Conservation (phyloP, 2,888 invertebrate species). For the Pollenia angustigena region DNA sequence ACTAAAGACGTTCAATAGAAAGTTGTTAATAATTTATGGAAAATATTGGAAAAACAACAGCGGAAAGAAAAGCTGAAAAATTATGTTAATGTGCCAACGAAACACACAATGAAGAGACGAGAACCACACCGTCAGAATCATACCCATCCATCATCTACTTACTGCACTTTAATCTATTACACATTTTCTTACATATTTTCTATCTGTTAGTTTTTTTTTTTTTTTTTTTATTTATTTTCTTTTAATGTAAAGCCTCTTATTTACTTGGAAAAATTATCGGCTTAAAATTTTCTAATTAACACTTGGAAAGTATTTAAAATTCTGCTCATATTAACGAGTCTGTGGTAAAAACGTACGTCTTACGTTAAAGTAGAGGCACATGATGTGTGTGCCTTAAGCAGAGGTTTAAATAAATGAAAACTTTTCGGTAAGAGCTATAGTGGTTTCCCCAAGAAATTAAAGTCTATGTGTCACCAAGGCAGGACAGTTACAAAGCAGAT, state of each 20-base stretch:
- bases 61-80: constrained; percentile 31
- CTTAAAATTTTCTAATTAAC: constrained; percentile 65
- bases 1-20: constrained; percentile 48
- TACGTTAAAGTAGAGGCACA: no score
- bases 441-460: no score
- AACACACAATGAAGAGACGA: background rate
- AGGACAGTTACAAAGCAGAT: no score
- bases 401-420: no score
- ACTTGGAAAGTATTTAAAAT: constrained; percentile 30
- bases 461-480: no score
- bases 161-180: constrained; percentile 1
- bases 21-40: constrained; percentile 51
- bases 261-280: constrained; percentile 46
- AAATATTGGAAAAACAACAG: constrained; percentile 11
- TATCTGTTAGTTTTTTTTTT: background rate
- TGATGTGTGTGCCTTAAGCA: no score
- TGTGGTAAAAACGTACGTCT: background rate
- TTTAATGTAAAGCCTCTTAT: constrained; percentile 47
- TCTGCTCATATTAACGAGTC: background rate
- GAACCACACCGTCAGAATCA: constrained; percentile 12
- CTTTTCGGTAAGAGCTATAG: no score
- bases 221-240: background rate
- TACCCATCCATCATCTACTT: background rate
- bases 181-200: constrained; percentile 11
- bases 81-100: constrained; percentile 67